Evolutionary conservation across 2,888 invertebrate genomes (phyloP).

Genomic region (Plemyria rubiginata): DNA sequence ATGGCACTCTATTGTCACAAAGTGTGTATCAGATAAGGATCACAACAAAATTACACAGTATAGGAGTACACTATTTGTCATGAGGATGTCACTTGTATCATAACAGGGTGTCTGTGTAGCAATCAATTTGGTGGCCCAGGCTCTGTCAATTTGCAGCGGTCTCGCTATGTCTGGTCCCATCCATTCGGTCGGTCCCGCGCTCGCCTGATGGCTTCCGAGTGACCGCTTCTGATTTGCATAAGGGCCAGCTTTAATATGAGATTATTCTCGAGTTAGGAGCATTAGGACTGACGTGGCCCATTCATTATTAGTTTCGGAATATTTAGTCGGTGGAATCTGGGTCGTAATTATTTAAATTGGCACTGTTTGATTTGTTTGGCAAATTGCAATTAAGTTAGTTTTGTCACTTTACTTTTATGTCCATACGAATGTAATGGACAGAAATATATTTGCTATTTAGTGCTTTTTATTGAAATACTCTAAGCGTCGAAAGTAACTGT

Average conservation of each 20-base stretch:
- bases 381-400: constrained; percentile 47
- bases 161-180: constrained; percentile 42
- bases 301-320: constrained; percentile 80
- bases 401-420: background rate
- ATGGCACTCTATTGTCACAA: background rate
- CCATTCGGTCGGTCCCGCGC: constrained; percentile 42
- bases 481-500: background rate
- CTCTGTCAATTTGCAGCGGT: constrained; percentile 73
- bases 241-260: constrained; percentile 79
- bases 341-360: constrained; percentile 66
- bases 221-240: constrained; percentile 82
- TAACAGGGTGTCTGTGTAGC: constrained; percentile 67
- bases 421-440: background rate
- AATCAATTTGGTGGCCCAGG: constrained; percentile 72
- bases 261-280: constrained; percentile 78
- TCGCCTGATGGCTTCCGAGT: constrained; percentile 79
- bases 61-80: constrained; percentile 50
- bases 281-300: constrained; percentile 57
- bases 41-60: constrained; percentile 39
- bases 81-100: constrained; percentile 54
- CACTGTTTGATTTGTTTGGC: constrained; percentile 57
- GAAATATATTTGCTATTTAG: too few species aligned
- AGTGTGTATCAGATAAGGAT: constrained; percentile 15
- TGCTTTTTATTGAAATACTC: too few species aligned
- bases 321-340: constrained; percentile 68